Base-by-base conservation (phyloP, 2,797 vertebrate species). In the Sebastes nivosus region DNA sequence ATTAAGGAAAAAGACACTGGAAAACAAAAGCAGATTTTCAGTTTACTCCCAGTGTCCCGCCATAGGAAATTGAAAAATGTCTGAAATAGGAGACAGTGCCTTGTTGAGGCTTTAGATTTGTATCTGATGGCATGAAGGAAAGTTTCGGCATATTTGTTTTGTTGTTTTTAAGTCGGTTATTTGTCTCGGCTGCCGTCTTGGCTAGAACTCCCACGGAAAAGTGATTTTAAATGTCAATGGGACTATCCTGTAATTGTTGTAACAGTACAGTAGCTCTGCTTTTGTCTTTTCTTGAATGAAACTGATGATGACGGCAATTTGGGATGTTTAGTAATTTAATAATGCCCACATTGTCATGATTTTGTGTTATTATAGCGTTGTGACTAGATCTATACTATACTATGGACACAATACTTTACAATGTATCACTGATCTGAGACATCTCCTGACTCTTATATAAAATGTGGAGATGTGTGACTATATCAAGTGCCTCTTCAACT, bases 1-100 rank as follows among this genome's bases (percentile, higher is more conserved):
- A 89, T 90, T 89, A 82, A 63, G 67, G 61, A 52, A 85, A 79
- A 81, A 68, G 55, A 77, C 61, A 64, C 12, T 54, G 57, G 24
- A 76, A 84, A 90, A 92, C 83, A 84, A 89, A 85, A 85, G 69
- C 72, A 87, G 80, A 79, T 82, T 86, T 92, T 84, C 72, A 73
- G 82, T 79, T 81, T 73, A 81, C 61, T 73, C 57, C 29, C 10
- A 25, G 74, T 38, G 82, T 74, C 75, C 63, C 25, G 11, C 20
- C 61, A 66, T 27, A 32, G 69, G 55, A 83, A 87, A 87, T 16
- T 79, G 73, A 89, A 80, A 81, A 74, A 12, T 16, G 65, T 46
- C 67, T 77, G 61, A 76, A 84, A 82, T 69, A 67, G 34, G 68
- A 77, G 57, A 32, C 22, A 29, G 58, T 24, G 25, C 18, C 46